These are phyloP conservation scores for Ochropleura plecta DNA, from an alignment of 2,888 invertebrate species.

Conservation along the genomic window DNA sequence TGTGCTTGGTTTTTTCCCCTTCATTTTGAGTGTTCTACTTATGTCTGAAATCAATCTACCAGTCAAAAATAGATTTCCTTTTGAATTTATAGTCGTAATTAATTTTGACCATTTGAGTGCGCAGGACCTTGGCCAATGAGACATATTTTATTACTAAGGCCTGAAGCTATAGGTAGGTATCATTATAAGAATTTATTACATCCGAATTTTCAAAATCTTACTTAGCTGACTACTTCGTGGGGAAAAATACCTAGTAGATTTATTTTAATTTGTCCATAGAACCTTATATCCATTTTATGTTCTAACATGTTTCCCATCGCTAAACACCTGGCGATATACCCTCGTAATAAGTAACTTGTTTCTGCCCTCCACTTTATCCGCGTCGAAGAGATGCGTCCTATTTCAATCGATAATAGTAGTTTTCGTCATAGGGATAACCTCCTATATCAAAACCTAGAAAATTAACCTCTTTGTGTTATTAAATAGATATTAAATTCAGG, in stretches of 20 bases:
- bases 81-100: constrained; percentile 50
- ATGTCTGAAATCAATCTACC: constrained; percentile 69
- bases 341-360: constrained; percentile 2
- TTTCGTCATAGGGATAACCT: neutral
- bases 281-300: neutral
- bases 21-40: constrained; percentile 57
- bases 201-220: neutral
- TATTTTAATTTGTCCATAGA: neutral
- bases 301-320: constrained; percentile 15
- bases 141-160: constrained; percentile 20
- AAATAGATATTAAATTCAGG: neutral
- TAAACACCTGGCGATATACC: constrained; percentile 13
- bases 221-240: neutral
- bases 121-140: constrained; percentile 34
- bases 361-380: neutral
- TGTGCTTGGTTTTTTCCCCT: constrained; percentile 69
- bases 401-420: neutral
- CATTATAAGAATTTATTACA: constrained; percentile 2
- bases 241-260: neutral
- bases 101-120: constrained; percentile 52
- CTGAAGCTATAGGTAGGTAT: constrained; percentile 23
- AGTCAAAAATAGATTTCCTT: constrained; percentile 54
- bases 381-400: neutral
- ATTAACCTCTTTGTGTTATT: neutral
- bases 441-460: neutral